These are phyloP conservation scores for Plebejus argus DNA, from an alignment of 2,888 invertebrate genomes.

Conservation along the genomic window DNA sequence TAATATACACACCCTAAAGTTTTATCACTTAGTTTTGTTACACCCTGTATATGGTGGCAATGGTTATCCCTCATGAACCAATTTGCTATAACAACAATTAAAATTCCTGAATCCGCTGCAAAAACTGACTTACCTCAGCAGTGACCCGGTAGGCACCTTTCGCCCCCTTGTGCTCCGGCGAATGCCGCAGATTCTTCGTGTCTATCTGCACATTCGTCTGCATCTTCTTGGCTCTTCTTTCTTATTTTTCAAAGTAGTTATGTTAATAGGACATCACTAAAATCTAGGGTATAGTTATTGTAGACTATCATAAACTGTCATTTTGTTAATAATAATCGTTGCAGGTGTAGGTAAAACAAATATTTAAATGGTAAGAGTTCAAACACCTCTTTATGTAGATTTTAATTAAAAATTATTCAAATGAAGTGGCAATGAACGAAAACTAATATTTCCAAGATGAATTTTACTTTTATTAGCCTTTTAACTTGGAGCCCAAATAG, in stretches of 20 bases:
- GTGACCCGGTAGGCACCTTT: slow-evolving; percentile 70
- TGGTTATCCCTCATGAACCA: too few species aligned
- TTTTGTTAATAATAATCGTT: too few species aligned
- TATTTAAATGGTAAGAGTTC: neutral
- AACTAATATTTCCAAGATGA: neutral
- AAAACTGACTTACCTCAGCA: slow-evolving; percentile 71
- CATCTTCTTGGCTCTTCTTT: slow-evolving; percentile 63
- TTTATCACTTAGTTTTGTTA: too few species aligned
- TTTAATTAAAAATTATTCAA: neutral
- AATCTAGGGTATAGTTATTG: too few species aligned
- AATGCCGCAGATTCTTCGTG: slow-evolving; percentile 83
- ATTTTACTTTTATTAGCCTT: neutral
- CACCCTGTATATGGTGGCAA: too few species aligned
- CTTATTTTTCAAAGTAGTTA: neutral
- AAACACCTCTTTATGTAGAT: neutral
- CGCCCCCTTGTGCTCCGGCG: slow-evolving; percentile 82
- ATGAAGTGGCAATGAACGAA: neutral
- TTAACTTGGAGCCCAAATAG: neutral
- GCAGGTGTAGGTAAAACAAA: neutral
- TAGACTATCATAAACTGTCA: too few species aligned
- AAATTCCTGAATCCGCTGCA: too few species aligned
- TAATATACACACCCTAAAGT: too few species aligned
- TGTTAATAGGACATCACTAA: too few species aligned
- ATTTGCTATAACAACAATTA: too few species aligned
- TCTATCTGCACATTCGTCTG: slow-evolving; percentile 89